These are phyloP conservation scores for Slavum lentiscoides DNA, from an alignment of 2,888 invertebrate genomes.

Conservation along the genomic window DNA sequence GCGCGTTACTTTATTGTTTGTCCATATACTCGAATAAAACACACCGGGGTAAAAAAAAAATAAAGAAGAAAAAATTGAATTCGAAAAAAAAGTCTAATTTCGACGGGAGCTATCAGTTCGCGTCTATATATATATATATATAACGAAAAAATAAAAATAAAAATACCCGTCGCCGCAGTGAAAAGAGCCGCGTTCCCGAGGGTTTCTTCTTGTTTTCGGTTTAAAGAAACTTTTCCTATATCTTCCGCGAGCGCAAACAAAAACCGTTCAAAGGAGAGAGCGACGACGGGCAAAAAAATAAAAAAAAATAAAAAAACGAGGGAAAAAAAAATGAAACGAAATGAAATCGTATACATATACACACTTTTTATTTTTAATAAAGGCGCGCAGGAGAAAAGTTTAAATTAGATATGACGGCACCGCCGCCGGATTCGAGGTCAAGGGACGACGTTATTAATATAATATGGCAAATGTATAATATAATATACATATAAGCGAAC, in stretches of 20 bases:
- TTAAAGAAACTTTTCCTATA: conserved; percentile 38
- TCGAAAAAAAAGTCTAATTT: conserved; percentile 40
- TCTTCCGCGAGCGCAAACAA: conserved; percentile 42
- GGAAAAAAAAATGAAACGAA: background rate
- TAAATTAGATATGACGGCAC: conserved; percentile 45
- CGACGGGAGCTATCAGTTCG: background rate
- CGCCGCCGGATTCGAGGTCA: conserved; percentile 35
- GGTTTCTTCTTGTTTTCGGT: conserved; percentile 18
- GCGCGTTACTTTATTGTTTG: conserved; percentile 8
- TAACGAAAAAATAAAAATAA: too few relatives aligned
- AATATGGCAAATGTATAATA: background rate
- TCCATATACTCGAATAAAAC: conserved; percentile 23
- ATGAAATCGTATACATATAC: conserved; percentile 36
- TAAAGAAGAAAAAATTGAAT: conserved; percentile 11
- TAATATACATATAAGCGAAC: too few relatives aligned
- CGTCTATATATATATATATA: too few relatives aligned
- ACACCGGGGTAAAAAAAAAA: background rate
- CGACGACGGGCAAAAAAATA: too few relatives aligned
- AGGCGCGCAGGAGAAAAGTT: conserved; percentile 46
- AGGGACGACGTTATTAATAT: conserved; percentile 51
- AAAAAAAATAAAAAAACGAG: too few relatives aligned
- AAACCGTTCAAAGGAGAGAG: conserved; percentile 41
- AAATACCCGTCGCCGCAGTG: conserved; percentile 2
- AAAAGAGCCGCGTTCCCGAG: conserved; percentile 34
- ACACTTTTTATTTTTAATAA: conserved; percentile 49